Conservation (phyloP, 2,888 invertebrate species). For the Lobophora halterata region DNA sequence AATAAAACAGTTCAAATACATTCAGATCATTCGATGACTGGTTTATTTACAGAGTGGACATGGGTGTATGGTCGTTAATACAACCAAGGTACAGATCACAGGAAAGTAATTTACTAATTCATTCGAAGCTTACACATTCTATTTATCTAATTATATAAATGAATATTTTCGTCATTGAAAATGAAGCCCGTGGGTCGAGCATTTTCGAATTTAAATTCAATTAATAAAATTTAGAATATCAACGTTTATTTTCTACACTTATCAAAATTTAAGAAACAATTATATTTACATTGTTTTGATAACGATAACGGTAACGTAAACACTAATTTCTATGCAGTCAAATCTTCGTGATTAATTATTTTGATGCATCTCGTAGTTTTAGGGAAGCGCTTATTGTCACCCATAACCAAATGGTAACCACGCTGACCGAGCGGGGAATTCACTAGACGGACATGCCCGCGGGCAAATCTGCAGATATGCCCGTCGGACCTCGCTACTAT, state of each 20-base stretch:
- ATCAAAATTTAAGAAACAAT: constrained; percentile 50
- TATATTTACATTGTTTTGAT: constrained; percentile 42
- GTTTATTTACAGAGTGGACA: constrained; percentile 77
- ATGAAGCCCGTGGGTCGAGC: constrained; percentile 10
- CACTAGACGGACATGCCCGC: no score
- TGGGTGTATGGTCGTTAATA: constrained; percentile 58
- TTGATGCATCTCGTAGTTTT: background rate
- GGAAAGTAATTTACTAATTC: constrained; percentile 58
- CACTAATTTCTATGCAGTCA: constrained; percentile 74
- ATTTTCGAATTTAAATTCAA: constrained; percentile 37
- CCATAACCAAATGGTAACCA: no score
- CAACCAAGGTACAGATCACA: constrained; percentile 67
- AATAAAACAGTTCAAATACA: constrained; percentile 66
- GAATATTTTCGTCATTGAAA: constrained; percentile 4
- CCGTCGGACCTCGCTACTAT: no score
- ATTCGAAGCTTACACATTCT: constrained; percentile 54
- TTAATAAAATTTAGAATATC: constrained; percentile 63
- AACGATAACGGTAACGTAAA: constrained; percentile 34
- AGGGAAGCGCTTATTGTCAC: no score
- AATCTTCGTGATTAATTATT: constrained; percentile 51
- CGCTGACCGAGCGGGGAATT: no score
- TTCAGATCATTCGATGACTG: constrained; percentile 77
- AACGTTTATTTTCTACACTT: constrained; percentile 49
- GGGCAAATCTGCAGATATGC: no score
- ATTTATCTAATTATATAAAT: constrained; percentile 26